Evolutionary conservation across 2,888 invertebrate species (phyloP).

Genomic region (Taphrorychus bicolor): DNA sequence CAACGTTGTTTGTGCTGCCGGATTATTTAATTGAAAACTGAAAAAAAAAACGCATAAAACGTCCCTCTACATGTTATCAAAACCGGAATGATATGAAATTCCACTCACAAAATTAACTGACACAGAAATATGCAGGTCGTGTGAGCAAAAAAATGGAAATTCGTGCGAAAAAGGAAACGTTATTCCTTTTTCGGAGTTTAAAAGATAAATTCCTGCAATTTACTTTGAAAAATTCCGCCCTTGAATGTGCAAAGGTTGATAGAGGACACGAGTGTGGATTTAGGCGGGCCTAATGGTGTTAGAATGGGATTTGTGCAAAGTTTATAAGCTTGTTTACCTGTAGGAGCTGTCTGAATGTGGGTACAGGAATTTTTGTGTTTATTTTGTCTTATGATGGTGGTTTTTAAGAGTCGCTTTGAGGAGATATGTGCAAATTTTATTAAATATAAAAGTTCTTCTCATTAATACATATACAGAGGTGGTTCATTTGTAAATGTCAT

Average conservation of each 20-base stretch:
- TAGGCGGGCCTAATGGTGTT: constrained; percentile 4
- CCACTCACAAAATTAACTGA: not conserved
- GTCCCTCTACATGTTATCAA: not conserved
- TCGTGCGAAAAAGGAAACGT: not conserved
- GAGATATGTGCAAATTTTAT: too few species aligned
- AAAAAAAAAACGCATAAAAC: not conserved
- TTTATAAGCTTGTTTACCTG: constrained; percentile 7
- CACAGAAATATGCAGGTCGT: constrained; percentile 3
- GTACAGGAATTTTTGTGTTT: not conserved
- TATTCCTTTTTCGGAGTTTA: not conserved
- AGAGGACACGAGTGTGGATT: constrained; percentile 5
- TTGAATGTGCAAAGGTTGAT: constrained; percentile 6
- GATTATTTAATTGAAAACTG: not conserved
- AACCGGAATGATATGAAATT: not conserved
- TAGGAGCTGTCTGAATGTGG: not conserved
- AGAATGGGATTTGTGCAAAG: constrained; percentile 7
- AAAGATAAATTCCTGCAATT: constrained; percentile 8
- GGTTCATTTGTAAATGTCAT: too few species aligned
- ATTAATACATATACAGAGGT: too few species aligned
- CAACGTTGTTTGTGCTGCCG: not conserved
- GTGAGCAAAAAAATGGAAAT: constrained; percentile 1
- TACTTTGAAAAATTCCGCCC: constrained; percentile 7
- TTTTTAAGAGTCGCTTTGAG: too few species aligned
- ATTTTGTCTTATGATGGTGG: too few species aligned
- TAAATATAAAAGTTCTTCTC: too few species aligned